phyloP scores from a whole-genome alignment of 2,113 vertebrate species.

The Eira barbara region DNA sequence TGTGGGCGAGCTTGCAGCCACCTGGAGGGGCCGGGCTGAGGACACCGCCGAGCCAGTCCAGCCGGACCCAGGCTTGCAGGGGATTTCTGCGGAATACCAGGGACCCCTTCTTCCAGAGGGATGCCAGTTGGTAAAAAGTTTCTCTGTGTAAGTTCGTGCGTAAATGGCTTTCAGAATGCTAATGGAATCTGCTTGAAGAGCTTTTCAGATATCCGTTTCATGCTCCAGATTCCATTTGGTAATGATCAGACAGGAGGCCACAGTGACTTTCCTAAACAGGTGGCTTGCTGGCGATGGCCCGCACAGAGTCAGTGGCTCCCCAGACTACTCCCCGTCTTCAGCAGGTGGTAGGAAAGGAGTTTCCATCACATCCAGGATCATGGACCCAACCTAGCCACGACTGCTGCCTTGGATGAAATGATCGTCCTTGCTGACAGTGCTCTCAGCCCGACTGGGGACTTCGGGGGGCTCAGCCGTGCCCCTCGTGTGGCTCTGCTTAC shows the following conservation, averaged over 20 bases:
- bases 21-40: rapidly evolving
- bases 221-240: rapidly evolving
- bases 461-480: rapidly evolving
- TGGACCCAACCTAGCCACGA: rapidly evolving
- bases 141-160: not conserved
- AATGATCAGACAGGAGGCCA: rapidly evolving
- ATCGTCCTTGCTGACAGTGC: rapidly evolving
- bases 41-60: no score
- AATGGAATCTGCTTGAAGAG: not conserved
- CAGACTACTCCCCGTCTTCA: rapidly evolving
- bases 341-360: rapidly evolving
- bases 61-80: not conserved
- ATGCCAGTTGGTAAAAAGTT: no score
- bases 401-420: not conserved
- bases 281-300: rapidly evolving
- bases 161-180: not conserved
- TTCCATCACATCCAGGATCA: not conserved
- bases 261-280: no score
- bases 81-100: no score
- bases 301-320: rapidly evolving
- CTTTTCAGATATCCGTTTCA: not conserved
- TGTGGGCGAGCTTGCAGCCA: rapidly evolving
- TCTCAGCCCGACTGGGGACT: not conserved
- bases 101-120: not conserved
- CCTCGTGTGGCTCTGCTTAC: rapidly evolving